Conservation (phyloP, 2,113 vertebrate species). For the Jaculus jaculus region DNA sequence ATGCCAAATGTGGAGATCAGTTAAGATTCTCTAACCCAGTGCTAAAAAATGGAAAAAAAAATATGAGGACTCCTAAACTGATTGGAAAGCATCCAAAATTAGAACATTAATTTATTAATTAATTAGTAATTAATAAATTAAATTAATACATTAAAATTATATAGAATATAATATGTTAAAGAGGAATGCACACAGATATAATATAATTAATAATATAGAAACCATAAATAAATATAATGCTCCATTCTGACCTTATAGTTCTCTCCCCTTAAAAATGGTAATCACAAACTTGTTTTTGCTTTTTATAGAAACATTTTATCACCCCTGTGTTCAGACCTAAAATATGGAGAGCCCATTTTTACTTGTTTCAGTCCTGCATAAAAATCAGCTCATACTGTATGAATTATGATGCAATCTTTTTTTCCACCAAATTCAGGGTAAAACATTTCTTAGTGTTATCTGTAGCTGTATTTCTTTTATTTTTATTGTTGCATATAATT, state of each 20-base stretch:
- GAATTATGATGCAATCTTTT: not conserved
- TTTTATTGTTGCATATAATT: not conserved
- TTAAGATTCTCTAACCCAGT: not conserved
- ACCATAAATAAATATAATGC: too few species aligned
- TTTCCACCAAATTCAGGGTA: not conserved
- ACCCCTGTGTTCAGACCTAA: not conserved
- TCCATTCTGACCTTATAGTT: not conserved
- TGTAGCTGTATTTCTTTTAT: not conserved
- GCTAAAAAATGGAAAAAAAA: not conserved
- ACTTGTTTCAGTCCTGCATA: not conserved
- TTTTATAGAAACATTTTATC: not conserved
- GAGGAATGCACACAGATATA: not conserved
- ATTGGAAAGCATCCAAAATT: not conserved
- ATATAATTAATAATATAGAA: not conserved
- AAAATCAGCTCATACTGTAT: not conserved
- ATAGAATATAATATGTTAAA: not conserved
- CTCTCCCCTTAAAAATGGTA: not conserved
- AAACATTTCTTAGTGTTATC: not conserved
- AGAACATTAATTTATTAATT: too few species aligned
- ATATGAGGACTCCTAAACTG: not conserved
- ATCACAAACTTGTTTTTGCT: not conserved
- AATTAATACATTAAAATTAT: not conserved
- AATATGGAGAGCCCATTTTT: not conserved
- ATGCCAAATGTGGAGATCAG: not conserved
- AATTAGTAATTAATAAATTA: too few species aligned